These are phyloP conservation scores for Tachystola acroxantha DNA, from an alignment of 2,888 invertebrate species.

Conservation along the genomic window DNA sequence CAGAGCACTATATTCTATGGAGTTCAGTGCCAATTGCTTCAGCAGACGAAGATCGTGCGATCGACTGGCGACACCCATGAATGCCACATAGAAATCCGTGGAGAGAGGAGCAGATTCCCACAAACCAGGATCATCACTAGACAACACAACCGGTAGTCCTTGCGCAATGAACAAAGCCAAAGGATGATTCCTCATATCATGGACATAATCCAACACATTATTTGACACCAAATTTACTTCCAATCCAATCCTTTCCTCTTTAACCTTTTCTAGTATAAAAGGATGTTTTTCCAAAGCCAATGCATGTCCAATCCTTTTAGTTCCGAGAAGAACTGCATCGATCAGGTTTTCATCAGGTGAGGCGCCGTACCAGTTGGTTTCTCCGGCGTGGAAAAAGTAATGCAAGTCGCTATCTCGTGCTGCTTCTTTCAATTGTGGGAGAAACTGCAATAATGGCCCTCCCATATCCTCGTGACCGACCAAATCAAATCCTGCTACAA, in stretches of 20 bases:
- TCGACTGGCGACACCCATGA: constrained; percentile 82
- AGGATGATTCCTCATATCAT: constrained; percentile 88
- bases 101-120: constrained; percentile 86
- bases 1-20: constrained; percentile 83
- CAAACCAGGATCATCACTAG: constrained; percentile 88
- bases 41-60: constrained; percentile 83
- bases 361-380: constrained; percentile 86
- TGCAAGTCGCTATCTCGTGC: constrained; percentile 62
- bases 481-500: constrained; percentile 88
- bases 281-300: constrained; percentile 88
- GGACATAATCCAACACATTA: constrained; percentile 82
- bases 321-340: constrained; percentile 86
- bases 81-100: constrained; percentile 88
- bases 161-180: constrained; percentile 80
- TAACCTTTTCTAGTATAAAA: constrained; percentile 73
- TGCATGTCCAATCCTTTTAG: constrained; percentile 88
- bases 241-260: constrained; percentile 80
- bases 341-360: constrained; percentile 84
- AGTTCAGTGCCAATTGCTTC: constrained; percentile 86
- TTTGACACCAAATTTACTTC: constrained; percentile 91
- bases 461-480: constrained; percentile 89
- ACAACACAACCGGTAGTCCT: constrained; percentile 84
- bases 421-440: constrained; percentile 69
- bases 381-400: constrained; percentile 89
- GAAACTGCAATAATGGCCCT: constrained; percentile 79